phyloP scores from a whole-genome alignment of 2,888 invertebrate species.

The Rhamphomyia laevipes region DNA sequence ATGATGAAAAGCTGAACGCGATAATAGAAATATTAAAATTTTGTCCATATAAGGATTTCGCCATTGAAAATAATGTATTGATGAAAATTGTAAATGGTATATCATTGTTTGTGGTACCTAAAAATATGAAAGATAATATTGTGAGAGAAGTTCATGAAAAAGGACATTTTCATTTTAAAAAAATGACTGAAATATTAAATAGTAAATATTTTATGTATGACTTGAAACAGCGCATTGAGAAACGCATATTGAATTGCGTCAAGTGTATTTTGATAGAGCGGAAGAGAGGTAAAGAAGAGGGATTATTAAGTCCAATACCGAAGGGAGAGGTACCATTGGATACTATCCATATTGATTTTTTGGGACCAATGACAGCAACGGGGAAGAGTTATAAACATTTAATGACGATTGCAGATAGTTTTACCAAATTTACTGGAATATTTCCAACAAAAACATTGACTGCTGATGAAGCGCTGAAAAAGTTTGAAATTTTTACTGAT shows the following conservation, averaged over 20 bases:
- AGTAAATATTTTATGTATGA: constrained; percentile 5
- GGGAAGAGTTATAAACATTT: constrained; percentile 21
- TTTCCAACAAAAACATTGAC: constrained; percentile 4
- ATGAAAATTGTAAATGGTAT: neutral
- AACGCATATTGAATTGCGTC: constrained; percentile 8
- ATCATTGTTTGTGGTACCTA: constrained; percentile 15
- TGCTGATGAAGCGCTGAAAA: constrained; percentile 20
- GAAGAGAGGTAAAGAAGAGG: constrained; percentile 27
- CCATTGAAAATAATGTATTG: neutral
- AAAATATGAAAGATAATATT: constrained; percentile 10
- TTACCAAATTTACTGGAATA: constrained; percentile 19
- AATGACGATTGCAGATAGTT: constrained; percentile 23
- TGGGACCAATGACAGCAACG: constrained; percentile 20
- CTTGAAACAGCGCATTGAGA: constrained; percentile 4
- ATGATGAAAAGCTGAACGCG: constrained; percentile 7
- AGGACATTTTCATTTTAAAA: constrained; percentile 13
- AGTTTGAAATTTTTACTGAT: constrained; percentile 19
- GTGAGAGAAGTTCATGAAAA: constrained; percentile 12
- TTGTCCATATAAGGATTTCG: neutral
- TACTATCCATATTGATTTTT: constrained; percentile 22
- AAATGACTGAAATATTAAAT: constrained; percentile 10
- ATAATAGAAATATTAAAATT: constrained; percentile 1
- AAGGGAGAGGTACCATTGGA: constrained; percentile 19
- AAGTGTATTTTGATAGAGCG: constrained; percentile 16
- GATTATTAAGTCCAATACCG: constrained; percentile 23